Base-by-base conservation (phyloP, 2,888 invertebrate species). In the Bhutanitis thaidina region DNA sequence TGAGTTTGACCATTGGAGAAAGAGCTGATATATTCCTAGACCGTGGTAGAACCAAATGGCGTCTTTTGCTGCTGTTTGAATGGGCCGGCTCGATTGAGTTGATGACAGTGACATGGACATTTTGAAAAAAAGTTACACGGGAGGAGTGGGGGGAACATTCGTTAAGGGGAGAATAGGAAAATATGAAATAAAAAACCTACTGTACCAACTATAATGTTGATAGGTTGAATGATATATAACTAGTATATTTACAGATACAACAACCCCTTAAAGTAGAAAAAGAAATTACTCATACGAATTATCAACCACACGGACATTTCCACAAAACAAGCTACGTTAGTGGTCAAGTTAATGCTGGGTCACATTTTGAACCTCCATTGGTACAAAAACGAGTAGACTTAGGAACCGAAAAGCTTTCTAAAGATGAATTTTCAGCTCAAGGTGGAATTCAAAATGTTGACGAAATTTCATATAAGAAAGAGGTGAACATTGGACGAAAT, bases 321-420 rank as follows among this genome's bases (percentile, higher is more conserved):
- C 76, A 60, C 48, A 85, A 84, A 57, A 72, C 74, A 1, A 74
- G 77, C 3, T 79, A 71, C 55, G 52, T 86, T 35, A 78, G 80
- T 43, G 86, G 87, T 5, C 83, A 72, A 49, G 51, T 81, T 34
- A 80, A 74, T 7, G 69, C 67, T 43, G 68, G 66, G 10, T 72
- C 64, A 12, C 66, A 62, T 9, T 49, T 63, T 16, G 62, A 57
- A 10, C 65, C 58, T 10, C 70, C 71, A 29, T 56, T 69, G 2
- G 69, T 79, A 32, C 69, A 80, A 52, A 88, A 77, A 59, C 75
- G 84, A 58, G 59, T 84, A 5, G 86, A 88, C 53, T 63, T 77
- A 15, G 76, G 63, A 14, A 68, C 69, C 7, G 72, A 77, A 53
- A 64, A 67, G 20, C 60, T 62, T 37, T 72, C 61, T 0, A 58